A percentile compares a stretch with the other conserved stretches of the same genome.
These are phyloP conservation scores for Caenorhabditis wallacei DNA, from an alignment of 2,888 invertebrate species.

Conservation along the genomic window DNA sequence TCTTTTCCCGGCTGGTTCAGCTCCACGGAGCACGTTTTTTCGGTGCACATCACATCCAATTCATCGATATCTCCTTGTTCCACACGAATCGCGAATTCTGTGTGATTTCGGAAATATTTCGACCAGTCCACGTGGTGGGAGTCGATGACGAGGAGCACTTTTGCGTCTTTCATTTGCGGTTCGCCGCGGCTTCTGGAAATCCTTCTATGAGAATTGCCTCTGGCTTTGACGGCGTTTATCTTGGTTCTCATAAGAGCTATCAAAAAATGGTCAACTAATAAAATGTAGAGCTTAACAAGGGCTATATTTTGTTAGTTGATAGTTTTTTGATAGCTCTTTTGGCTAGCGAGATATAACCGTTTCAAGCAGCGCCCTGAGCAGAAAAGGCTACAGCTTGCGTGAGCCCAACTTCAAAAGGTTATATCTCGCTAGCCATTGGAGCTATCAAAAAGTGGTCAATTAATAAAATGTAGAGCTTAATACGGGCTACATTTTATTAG, in stretches of 20 bases:
- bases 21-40: slow-evolving; percentile 71
- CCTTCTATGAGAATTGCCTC: no score
- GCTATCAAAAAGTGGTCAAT: no score
- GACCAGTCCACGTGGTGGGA: slow-evolving; percentile 70
- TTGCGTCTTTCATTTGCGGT: slow-evolving; percentile 70
- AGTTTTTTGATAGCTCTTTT: neutral
- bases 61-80: slow-evolving; percentile 76
- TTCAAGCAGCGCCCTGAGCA: no score
- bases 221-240: no score
- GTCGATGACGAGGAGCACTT: slow-evolving; percentile 72
- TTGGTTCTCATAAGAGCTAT: no score
- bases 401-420: no score
- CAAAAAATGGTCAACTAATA: no score
- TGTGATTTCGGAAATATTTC: slow-evolving; percentile 72
- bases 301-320: neutral
- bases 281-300: neutral
- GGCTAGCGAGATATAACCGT: no score
- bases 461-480: no score
- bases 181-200: slow-evolving; percentile 60
- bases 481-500: no score
- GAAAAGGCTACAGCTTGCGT: no score
- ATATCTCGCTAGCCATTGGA: no score
- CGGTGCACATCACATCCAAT: slow-evolving; percentile 73
- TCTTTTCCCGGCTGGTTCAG: slow-evolving; percentile 68
- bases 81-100: slow-evolving; percentile 68